Evolutionary conservation across 1,140 invertebrate genomes (phyloP).

Genomic region (Drosophila elegans): DNA sequence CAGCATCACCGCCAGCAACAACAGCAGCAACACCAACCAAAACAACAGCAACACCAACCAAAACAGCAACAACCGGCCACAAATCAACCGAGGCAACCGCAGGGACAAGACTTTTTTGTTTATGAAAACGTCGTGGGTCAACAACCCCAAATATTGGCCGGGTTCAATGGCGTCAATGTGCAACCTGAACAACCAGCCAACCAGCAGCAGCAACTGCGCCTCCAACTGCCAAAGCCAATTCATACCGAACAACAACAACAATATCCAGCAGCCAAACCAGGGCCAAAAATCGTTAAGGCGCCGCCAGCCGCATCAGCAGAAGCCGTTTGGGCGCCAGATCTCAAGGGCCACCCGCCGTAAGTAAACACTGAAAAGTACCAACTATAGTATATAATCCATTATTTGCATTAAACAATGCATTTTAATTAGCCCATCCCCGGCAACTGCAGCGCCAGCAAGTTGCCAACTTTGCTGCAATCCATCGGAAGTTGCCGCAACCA

Average conservation of each 20-base stretch:
- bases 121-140: conserved; percentile 64
- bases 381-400: conserved; percentile 61
- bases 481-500: conserved; percentile 14
- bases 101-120: conserved; percentile 66
- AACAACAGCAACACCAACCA: conserved; percentile 41
- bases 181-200: conserved; percentile 36
- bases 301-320: conserved; percentile 35
- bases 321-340: conserved; percentile 37
- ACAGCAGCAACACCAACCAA: conserved; percentile 15
- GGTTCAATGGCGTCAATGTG: conserved; percentile 75
- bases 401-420: conserved; percentile 70
- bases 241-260: conserved; percentile 51
- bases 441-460: conserved; percentile 35
- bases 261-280: conserved; percentile 37
- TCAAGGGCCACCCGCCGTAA: conserved; percentile 43
- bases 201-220: conserved; percentile 21
- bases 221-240: conserved; percentile 53
- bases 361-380: conserved; percentile 52
- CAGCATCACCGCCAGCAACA: conserved; percentile 13
- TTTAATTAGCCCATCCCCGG: conserved; percentile 71
- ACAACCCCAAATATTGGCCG: conserved; percentile 74
- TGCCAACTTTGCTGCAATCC: conserved; percentile 48
- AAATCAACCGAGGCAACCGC: conserved; percentile 17
- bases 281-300: conserved; percentile 68
- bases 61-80: conserved; percentile 20